Base-by-base conservation (phyloP, 2,888 invertebrate species). In the Odontothrips loti region DNA sequence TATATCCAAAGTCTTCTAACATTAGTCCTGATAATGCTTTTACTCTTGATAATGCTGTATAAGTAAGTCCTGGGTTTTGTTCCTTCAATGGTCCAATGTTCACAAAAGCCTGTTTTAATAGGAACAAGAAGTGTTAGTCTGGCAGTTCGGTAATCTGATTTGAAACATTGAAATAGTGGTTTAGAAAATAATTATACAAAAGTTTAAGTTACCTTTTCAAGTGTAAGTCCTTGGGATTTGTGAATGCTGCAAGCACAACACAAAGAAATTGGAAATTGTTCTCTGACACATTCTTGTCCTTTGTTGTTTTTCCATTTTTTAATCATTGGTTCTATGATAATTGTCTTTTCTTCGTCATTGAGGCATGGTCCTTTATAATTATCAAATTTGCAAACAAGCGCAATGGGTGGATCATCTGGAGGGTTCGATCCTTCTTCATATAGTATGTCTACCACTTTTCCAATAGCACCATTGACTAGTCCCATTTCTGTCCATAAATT, bases 171-270 rank as follows among this genome's bases (percentile, higher is more conserved):
- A 4, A 58, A 58, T 51, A 17, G 58, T 6, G 20, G 17, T 20
- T 20, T 58, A 58, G 20, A 11, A 58, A 17, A 83, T 82, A 78
- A 84, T 83, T 1, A 84, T 80, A 10, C 84, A 23, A 68, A 1
- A 51, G 17, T 23, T 11, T 23, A 6, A 11, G 6, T 11, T 80
- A 82, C 83, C 79, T 81, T 83, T 79, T 83, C 81, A 47, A 85
- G 79, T 82, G 84, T 84, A 11, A 84, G 79, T 0, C 84, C 84
- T 82, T 84, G 84, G 81, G 82, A 83, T 80, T 83, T 84, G 79
- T 84, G 84, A 47, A 85, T 84, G 15, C 84, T 84, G 10, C 84
- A 83, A 10, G 83, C 84, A 80, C 85, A 85, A 79, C 84, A 83
- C 8, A 84, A 12, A 79, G 80, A 83, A 12, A 84, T 47, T 51